Evolutionary conservation across 1,140 invertebrate genomes (phyloP), one percentile per base, ranked within the genome.

Genomic region (Temnothorax curvispinosus): DNA sequence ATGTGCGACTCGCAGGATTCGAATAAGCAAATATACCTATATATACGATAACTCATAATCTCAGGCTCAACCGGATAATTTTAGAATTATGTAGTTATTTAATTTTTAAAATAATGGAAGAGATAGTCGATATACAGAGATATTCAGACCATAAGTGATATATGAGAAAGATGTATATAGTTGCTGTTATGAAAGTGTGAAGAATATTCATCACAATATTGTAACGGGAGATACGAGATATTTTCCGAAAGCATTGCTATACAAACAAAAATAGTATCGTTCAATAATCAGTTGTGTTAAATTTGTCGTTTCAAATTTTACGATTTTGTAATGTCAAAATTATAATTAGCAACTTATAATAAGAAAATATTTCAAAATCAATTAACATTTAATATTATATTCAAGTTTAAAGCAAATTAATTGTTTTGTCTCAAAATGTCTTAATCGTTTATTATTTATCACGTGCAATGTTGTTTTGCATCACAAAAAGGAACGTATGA

Each of bases 1-100:
- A 50, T 32, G 52, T 54, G 78, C 64, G 38, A 56, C 62, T 80
- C 27, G 27, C 52, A 35, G n/a, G 13, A 74, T 74, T 44, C 13
- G 13, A 35, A 47, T 60, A 72, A 52, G 47, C 35, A 32, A 56
- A 54, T 27, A 27, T 27, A 27, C 1, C 27, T 27, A 41, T 11
- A 27, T 38, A 7, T 32, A 44, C 76, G 56, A 32, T 44, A 15
- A 81, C n/a, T 65, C 47, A 50, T 21, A 18, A 32, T 41, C 18
- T 50, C 41, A 75, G 11, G 41, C 32, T 41, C n/a, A 38, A 15
- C 58, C 13, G 38, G 13, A 69, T 58, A 76, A 44, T 75, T 58
- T 38, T 41, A 21, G 3, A 56, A 58, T 27, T 58, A 52, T 50
- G 7, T 27, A 35, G 27, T 11, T 54, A 47, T 52, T 65, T 78